A percentile compares a stretch with the other conserved stretches of the same genome.
These are phyloP conservation scores for Palythoa heliodiscus DNA, from an alignment of 92 coral and sea anemone genomes.

Conservation along the genomic window DNA sequence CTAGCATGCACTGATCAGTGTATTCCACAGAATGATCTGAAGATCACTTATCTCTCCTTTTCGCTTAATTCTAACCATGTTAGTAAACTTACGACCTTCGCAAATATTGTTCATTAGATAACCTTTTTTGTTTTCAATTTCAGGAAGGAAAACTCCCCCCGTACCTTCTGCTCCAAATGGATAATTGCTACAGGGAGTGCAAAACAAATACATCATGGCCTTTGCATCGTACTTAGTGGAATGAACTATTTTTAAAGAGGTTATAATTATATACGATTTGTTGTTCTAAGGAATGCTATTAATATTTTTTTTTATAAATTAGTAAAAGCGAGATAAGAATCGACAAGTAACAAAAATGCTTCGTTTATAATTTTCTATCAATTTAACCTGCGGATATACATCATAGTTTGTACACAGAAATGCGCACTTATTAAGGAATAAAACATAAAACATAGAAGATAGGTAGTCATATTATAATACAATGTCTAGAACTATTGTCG, in stretches of 20 bases:
- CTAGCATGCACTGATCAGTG: too few relatives aligned
- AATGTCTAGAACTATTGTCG: too few relatives aligned
- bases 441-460: too few relatives aligned
- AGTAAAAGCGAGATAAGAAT: too few relatives aligned
- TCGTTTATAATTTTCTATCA: too few relatives aligned
- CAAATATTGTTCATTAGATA: background rate
- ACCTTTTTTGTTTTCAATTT: background rate
- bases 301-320: background rate
- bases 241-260: slow-evolving; percentile 25
- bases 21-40: too few relatives aligned
- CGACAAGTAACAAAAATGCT: too few relatives aligned
- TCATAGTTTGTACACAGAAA: too few relatives aligned
- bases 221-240: slow-evolving; percentile 10
- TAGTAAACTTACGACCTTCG: background rate
- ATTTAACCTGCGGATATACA: too few relatives aligned
- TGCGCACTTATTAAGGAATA: too few relatives aligned
- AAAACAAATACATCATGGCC: slow-evolving; percentile 31
- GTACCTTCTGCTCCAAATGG: slow-evolving; percentile 29
- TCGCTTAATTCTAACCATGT: background rate
- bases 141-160: background rate
- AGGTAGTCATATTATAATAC: too few relatives aligned
- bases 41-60: too few relatives aligned
- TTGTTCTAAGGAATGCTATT: background rate
- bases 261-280: background rate
- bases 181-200: slow-evolving; percentile 35